These are phyloP conservation scores for Piscicola geometra DNA, from an alignment of 2,888 invertebrate species.

Conservation along the genomic window DNA sequence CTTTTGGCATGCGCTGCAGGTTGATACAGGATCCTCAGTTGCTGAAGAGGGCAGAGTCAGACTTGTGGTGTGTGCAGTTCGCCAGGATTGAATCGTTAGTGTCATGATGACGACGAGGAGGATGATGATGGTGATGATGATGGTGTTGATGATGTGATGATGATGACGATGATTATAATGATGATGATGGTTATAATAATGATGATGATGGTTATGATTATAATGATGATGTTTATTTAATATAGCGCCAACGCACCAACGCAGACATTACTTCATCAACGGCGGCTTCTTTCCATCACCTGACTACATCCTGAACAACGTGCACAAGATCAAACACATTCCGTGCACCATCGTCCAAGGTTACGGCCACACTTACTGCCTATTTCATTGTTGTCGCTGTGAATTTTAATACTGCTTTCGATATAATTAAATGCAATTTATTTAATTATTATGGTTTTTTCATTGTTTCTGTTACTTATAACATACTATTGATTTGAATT, in stretches of 20 bases:
- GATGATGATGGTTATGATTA: background rate
- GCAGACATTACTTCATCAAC: conserved; percentile 49
- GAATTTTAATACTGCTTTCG: no score
- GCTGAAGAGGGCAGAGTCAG: conserved; percentile 45
- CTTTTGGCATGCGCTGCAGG: no score
- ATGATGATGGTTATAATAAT: background rate
- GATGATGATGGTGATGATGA: no score
- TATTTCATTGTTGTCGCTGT: no score
- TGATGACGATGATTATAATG: no score
- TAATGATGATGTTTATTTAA: background rate
- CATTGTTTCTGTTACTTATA: no score
- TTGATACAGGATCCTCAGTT: conserved; percentile 45
- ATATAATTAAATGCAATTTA: no score
- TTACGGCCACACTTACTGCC: no score
- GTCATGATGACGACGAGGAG: no score
- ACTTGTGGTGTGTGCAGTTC: conserved; percentile 49
- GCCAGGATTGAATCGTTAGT: conserved; percentile 50
- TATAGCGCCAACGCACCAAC: background rate
- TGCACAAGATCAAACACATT: conserved; percentile 50
- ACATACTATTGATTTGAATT: no score
- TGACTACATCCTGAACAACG: conserved; percentile 48
- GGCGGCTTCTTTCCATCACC: conserved; percentile 49
- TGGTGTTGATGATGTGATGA: no score
- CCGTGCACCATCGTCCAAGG: conserved; percentile 51
- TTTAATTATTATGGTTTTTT: no score